phyloP scores from a whole-genome alignment of 2,113 vertebrate genomes.

The Prionailurus bengalensis region DNA sequence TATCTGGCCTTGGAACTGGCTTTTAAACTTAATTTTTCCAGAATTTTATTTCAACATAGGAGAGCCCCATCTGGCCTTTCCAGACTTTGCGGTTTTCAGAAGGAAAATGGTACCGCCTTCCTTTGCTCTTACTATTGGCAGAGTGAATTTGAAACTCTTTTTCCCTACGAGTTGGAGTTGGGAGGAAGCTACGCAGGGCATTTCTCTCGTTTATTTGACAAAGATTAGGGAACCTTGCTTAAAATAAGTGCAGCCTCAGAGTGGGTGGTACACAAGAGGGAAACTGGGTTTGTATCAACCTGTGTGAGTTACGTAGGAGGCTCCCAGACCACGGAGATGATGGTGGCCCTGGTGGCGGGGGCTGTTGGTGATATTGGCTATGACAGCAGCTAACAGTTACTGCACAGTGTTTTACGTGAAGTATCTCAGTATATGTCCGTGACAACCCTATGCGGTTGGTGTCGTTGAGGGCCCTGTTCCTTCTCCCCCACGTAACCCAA shows the following conservation, averaged over 20 bases:
- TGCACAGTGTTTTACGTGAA: neutral
- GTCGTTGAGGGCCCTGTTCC: neutral
- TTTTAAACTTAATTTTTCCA: slow-evolving; percentile 44
- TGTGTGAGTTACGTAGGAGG: neutral
- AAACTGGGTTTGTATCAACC: neutral
- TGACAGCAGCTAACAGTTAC: neutral
- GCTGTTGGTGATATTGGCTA: neutral
- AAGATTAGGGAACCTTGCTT: neutral
- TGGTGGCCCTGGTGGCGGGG: neutral
- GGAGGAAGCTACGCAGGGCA: neutral
- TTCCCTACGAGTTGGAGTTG: neutral
- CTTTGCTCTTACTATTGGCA: neutral
- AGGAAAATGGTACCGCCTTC: neutral
- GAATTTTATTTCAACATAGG: neutral
- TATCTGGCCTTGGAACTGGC: neutral
- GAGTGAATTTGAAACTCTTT: neutral
- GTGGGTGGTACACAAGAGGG: neutral
- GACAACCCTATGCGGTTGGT: neutral
- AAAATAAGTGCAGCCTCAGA: neutral
- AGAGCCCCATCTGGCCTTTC: neutral
- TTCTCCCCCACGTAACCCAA: neutral
- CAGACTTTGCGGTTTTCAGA: neutral
- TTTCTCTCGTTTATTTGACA: neutral
- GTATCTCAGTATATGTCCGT: neutral
- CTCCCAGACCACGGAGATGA: neutral